Conservation (phyloP, 2,113 vertebrate genomes). For the Cathartes aura region DNA sequence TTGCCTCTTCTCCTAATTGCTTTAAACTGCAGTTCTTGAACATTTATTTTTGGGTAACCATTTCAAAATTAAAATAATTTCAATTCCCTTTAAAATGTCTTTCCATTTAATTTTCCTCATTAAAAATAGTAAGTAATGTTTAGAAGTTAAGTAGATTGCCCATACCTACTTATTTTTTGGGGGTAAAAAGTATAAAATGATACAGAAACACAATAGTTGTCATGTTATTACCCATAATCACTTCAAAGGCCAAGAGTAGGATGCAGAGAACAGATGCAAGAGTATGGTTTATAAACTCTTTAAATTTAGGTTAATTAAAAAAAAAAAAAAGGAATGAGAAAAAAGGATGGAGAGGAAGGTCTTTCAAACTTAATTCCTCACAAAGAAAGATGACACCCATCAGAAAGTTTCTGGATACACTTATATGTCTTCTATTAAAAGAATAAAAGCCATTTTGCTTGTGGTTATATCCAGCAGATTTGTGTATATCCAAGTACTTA, state of each 20-base stretch:
- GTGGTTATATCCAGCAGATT: neutral
- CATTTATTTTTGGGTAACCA: neutral
- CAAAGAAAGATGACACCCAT: neutral
- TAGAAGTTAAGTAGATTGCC: neutral
- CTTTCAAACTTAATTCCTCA: neutral
- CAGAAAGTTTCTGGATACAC: neutral
- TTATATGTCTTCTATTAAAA: neutral
- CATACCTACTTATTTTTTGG: rapidly evolving
- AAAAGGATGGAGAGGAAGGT: neutral
- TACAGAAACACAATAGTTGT: neutral
- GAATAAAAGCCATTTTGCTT: neutral
- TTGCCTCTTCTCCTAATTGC: neutral
- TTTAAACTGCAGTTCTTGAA: neutral
- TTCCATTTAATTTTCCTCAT: neutral
- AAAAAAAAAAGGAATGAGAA: neutral
- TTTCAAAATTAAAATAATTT: neutral
- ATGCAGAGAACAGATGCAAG: neutral
- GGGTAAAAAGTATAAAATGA: neutral
- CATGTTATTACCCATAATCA: neutral
- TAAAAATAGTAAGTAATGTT: neutral
- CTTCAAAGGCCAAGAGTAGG: neutral
- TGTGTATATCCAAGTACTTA: neutral
- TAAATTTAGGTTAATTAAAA: neutral
- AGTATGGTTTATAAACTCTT: neutral
- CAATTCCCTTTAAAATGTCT: neutral